Evolutionary conservation across 2,888 invertebrate species (phyloP).

Genomic region (Leptinotarsa haldemani): DNA sequence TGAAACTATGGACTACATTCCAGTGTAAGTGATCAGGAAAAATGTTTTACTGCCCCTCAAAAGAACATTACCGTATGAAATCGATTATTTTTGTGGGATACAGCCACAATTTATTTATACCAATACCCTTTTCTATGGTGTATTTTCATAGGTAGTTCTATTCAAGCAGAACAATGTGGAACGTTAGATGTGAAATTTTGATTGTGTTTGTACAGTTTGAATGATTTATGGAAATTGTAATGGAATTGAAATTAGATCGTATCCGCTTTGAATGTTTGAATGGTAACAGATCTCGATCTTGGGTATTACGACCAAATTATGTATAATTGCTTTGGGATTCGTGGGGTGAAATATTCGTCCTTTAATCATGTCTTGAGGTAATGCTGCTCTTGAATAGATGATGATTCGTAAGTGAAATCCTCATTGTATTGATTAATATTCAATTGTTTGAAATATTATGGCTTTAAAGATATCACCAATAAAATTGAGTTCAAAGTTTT

Average conservation of each 20-base stretch:
- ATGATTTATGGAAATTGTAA: slow-evolving; percentile 15
- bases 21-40: no score
- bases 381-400: neutral
- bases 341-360: neutral
- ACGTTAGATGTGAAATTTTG: slow-evolving; percentile 14
- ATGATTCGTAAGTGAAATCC: neutral
- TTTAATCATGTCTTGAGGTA: neutral
- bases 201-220: slow-evolving; percentile 13
- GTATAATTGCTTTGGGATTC: slow-evolving; percentile 12
- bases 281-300: slow-evolving; percentile 18
- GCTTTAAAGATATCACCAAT: no score
- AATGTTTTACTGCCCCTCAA: no score
- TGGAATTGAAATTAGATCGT: slow-evolving; percentile 15
- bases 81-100: neutral
- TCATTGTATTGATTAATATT: neutral
- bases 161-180: neutral
- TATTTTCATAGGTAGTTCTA: slow-evolving; percentile 10
- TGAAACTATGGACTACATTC: no score
- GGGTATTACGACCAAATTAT: slow-evolving; percentile 16
- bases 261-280: slow-evolving; percentile 16
- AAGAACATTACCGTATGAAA: no score
- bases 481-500: no score
- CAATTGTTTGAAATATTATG: no score
- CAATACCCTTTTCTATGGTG: neutral
- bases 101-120: neutral